A percentile compares a stretch with the other conserved stretches of the same genome.
These are phyloP conservation scores for Polydrusus cervinus DNA, from an alignment of 2,888 invertebrate genomes.

Conservation along the genomic window DNA sequence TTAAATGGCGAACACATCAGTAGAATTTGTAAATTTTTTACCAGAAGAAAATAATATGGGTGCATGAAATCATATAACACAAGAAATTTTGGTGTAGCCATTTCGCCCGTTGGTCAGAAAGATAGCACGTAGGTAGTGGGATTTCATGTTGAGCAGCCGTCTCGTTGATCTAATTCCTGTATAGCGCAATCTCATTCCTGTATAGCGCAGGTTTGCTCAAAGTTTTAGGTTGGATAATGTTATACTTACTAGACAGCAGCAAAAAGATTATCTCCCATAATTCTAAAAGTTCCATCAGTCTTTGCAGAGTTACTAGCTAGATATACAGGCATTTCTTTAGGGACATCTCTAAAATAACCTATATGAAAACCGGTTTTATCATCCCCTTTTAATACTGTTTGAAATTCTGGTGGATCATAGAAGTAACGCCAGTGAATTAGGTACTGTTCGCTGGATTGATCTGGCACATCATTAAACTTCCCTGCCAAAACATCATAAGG, in stretches of 20 bases:
- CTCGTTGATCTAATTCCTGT: too few species aligned
- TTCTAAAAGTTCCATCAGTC: conserved; percentile 80
- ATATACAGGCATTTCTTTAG: conserved; percentile 82
- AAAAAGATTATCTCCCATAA: conserved; percentile 87
- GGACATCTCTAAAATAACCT: conserved; percentile 92
- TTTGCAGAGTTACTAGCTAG: conserved; percentile 84
- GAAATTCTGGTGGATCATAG: conserved; percentile 96
- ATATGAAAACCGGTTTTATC: conserved; percentile 85
- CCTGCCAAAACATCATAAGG: conserved; percentile 89
- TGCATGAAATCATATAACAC: too few species aligned
- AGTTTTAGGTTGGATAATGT: too few species aligned
- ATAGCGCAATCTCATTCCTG: too few species aligned
- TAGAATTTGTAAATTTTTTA: too few species aligned
- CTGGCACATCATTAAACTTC: conserved; percentile 73
- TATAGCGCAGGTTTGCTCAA: too few species aligned
- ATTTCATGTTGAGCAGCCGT: too few species aligned
- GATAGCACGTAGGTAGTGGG: too few species aligned
- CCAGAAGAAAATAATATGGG: too few species aligned
- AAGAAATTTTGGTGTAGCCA: too few species aligned
- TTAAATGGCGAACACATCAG: too few species aligned
- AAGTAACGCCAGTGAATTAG: conserved; percentile 92
- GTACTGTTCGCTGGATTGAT: conserved; percentile 71
- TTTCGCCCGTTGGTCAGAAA: too few species aligned
- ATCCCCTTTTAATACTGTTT: conserved; percentile 83
- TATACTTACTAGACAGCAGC: conserved; percentile 81